Evolutionary conservation across 2,113 vertebrate species (phyloP), one percentile per base, ranked within the genome.

Genomic region (Actinemys pallida): DNA sequence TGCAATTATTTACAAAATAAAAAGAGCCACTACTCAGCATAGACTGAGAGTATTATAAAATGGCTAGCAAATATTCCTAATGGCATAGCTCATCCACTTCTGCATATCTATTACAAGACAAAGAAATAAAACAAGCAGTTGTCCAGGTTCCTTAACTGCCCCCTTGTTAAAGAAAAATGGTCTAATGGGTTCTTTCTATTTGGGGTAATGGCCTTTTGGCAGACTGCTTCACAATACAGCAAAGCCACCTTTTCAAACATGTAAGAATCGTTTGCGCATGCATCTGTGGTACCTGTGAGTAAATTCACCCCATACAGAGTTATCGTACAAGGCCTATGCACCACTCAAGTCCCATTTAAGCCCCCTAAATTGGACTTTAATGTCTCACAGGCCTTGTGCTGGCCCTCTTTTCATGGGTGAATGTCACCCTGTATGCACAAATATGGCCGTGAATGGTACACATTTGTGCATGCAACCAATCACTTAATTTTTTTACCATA

Each of bases 381-480:
- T 76, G 39, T 24, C 20, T 45, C 42, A 25, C 69, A 85, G 9
- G 19, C 80, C 11, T 35, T 57, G 52, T 9, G 57, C 20, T 27
- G 22, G 9, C 86, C 90, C 84, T 80, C 52, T 0, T 2, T 8
- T 9, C 0, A 1, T 45, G 35, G 19, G 8, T 39, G 92, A 57
- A 78, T 42, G 54, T 5, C 0, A 1, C 90, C 47, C 10, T 5
- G 85, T 86, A 79, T 4, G 5, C 81, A 80, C 25, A 88, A 89
- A 20, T 5, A 72, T 49, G 4, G 50, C 29, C 45, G 29, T 57
- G 29, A 0, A 42, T 6, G 1, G 0, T 11, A 56, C 16, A 2
- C 4, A 50, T 92, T 91, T 85, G 53, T 69, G 17, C 17, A 69
- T 69, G 35, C 65, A 69, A n/a, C 8, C 86, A 95, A 91, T 52